Percentiles rank a stretch among this genome's conserved stretches.
phyloP scores from a whole-genome alignment of 2,797 vertebrate genomes.

The Presbytis comata region DNA sequence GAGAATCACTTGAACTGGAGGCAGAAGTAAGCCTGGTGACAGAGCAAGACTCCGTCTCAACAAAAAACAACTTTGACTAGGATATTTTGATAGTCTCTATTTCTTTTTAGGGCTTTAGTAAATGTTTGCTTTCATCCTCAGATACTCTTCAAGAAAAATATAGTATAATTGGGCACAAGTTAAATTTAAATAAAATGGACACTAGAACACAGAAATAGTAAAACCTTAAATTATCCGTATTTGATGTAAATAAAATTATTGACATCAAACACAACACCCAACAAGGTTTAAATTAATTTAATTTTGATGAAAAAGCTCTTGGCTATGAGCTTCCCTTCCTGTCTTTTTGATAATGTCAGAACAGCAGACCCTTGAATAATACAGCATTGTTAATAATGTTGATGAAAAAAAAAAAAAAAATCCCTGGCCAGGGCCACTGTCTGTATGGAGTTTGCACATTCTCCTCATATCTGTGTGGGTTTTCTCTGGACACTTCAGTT shows the following conservation, averaged over 20 bases:
- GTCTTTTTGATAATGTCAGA: background rate
- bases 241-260: slow-evolving; percentile 29
- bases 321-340: background rate
- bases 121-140: background rate
- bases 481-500: background rate
- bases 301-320: slow-evolving; percentile 15
- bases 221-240: background rate
- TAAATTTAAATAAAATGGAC: slow-evolving; percentile 24
- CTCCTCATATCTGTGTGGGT: background rate
- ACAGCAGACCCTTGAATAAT: background rate
- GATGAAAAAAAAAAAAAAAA: background rate
- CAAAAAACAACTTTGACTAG: background rate
- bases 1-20: background rate
- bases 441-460: background rate
- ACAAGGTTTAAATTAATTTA: slow-evolving; percentile 20
- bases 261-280: background rate
- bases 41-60: background rate
- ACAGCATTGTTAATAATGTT: background rate
- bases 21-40: background rate
- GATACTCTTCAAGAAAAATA: slow-evolving; percentile 1
- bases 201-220: background rate
- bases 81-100: background rate
- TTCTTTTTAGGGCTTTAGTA: background rate
- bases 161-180: background rate
- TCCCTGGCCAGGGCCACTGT: background rate